Conservation (phyloP, 2,797 vertebrate species). For the Lepilemur septentrionalis region DNA sequence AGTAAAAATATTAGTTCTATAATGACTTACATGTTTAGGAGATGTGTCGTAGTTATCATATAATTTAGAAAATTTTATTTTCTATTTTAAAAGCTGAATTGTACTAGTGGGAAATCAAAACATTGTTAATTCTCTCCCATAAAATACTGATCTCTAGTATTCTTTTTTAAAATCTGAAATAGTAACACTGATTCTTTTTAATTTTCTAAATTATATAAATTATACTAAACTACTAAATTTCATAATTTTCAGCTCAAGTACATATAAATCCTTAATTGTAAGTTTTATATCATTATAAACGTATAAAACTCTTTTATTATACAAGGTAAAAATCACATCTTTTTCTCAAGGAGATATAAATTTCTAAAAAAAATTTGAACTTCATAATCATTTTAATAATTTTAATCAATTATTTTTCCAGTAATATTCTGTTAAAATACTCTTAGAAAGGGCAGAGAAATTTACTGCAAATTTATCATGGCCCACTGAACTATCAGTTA, state of each 20-base stretch:
- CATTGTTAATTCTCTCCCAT: neutral
- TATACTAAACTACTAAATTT: slow-evolving; percentile 53
- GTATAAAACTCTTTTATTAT: neutral
- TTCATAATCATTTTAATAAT: neutral
- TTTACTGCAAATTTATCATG: neutral
- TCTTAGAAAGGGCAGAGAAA: neutral
- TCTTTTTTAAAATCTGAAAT: slow-evolving; percentile 1
- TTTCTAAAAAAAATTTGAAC: neutral
- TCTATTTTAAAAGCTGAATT: slow-evolving; percentile 36
- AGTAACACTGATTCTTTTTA: slow-evolving; percentile 32
- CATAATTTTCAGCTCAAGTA: slow-evolving; percentile 20
- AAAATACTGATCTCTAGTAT: neutral
- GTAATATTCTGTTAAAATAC: neutral
- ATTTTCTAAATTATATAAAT: slow-evolving; percentile 62
- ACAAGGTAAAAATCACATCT: neutral
- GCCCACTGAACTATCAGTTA: neutral
- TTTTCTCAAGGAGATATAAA: slow-evolving; percentile 11
- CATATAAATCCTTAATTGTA: neutral
- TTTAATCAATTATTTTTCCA: neutral
- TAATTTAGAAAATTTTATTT: slow-evolving; percentile 49
- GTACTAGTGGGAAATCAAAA: neutral
- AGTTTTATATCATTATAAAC: neutral
- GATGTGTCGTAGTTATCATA: neutral
- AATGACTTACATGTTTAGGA: slow-evolving; percentile 4
- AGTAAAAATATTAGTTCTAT: slow-evolving; percentile 10